Conservation (phyloP, 2,888 invertebrate genomes). For the Mechanitis messenoides region DNA sequence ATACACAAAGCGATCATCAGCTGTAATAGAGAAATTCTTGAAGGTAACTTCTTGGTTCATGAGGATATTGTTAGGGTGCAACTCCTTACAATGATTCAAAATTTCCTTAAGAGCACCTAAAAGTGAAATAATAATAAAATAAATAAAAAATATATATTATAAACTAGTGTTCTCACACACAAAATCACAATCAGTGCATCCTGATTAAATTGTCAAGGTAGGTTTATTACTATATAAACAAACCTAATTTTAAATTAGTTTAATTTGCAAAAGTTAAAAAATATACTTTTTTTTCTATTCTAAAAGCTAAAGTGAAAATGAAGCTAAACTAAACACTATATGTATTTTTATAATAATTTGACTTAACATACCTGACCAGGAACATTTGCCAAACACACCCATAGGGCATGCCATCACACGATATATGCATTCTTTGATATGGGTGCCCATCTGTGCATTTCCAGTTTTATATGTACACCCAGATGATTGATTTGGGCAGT, state of each 20-base stretch:
- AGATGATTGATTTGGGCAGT: constrained; percentile 53
- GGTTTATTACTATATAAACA: too few relatives aligned
- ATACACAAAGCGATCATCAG: constrained; percentile 53
- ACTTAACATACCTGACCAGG: constrained; percentile 57
- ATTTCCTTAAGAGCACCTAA: constrained; percentile 55
- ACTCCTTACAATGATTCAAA: constrained; percentile 60
- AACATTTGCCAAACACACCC: constrained; percentile 62
- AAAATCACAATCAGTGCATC: too few relatives aligned
- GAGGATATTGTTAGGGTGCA: constrained; percentile 49
- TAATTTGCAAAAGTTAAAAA: too few relatives aligned
- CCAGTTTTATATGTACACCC: constrained; percentile 57
- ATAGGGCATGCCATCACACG: constrained; percentile 61
- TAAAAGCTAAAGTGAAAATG: too few relatives aligned
- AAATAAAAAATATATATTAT: background rate
- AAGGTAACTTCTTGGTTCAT: constrained; percentile 46
- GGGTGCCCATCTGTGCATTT: constrained; percentile 46
- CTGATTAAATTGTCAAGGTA: too few relatives aligned
- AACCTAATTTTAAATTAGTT: too few relatives aligned
- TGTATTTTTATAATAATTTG: background rate
- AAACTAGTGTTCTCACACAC: background rate
- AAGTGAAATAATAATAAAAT: constrained; percentile 10
- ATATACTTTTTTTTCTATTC: too few relatives aligned
- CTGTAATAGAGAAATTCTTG: constrained; percentile 21
- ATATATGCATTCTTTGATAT: constrained; percentile 64
- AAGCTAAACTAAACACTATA: too few relatives aligned